phyloP scores from a whole-genome alignment of 2,888 invertebrate genomes.

The Lycophotia porphyrea region DNA sequence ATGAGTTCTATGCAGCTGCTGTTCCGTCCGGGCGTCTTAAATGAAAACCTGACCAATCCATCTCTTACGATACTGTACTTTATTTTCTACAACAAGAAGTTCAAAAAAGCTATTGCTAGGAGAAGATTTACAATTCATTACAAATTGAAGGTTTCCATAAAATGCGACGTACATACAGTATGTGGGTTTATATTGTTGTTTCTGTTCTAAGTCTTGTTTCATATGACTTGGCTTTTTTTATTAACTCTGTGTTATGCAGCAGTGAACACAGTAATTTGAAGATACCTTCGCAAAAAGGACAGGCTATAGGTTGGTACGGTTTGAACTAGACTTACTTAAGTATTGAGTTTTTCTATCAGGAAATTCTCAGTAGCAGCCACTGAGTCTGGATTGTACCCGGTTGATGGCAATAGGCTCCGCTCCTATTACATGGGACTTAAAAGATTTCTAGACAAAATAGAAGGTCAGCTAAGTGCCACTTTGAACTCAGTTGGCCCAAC shows the following conservation, averaged over 20 bases:
- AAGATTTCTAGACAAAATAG: neutral
- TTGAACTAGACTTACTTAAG: neutral
- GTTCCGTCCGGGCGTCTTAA: neutral
- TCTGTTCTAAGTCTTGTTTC: constrained; percentile 7
- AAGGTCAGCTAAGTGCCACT: neutral
- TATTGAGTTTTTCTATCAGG: too few relatives aligned
- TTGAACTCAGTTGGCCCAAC: neutral
- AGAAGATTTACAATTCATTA: constrained; percentile 1
- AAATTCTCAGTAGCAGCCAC: too few relatives aligned
- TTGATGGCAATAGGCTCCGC: too few relatives aligned
- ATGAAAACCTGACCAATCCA: neutral
- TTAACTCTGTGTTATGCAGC: constrained; percentile 7
- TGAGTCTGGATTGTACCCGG: too few relatives aligned
- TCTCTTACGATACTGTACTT: neutral
- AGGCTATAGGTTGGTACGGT: neutral
- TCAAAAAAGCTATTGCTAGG: neutral
- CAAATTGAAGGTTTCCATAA: constrained; percentile 17
- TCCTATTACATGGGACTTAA: too few relatives aligned
- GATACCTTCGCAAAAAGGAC: neutral
- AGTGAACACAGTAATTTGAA: constrained; percentile 4
- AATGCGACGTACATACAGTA: neutral
- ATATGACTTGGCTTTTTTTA: constrained; percentile 15
- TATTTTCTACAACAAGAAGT: neutral
- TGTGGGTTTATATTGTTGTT: constrained; percentile 4
- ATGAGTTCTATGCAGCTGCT: constrained; percentile 1